Base-by-base conservation (phyloP, 2,888 invertebrate genomes). In the Mesorhabditis sp. region DNA sequence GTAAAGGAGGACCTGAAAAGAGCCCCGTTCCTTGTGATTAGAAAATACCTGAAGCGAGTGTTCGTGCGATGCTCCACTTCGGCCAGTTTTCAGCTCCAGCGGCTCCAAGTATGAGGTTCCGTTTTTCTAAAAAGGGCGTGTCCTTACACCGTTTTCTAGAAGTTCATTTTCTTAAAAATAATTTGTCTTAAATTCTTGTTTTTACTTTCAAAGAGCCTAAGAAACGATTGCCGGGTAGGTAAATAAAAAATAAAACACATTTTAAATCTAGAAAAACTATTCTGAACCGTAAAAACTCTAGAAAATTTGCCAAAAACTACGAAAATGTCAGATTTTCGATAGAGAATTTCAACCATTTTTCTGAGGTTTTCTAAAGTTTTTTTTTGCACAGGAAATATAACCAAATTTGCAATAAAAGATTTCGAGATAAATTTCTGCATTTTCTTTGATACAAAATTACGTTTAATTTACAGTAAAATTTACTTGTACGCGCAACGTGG, bases 81-180 rank as follows among this genome's bases (percentile, higher is more conserved):
- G 90, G 0, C 97, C 97, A 0, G 96, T 96, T 88, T 98, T 98
- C 77, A 98, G 86, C 87, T 98, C 98, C 5, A 98, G 86, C 0
- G 97, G 96, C 63, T 78, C 75, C 44, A 50, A 50, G n/a, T 50
- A 50, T 2, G 58, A 50, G n/a, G 7, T 50, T 0, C n/a, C 58
- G 58, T n/a, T n/a, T 50, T 50, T 50, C 10, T 62, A 6, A 1
- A n/a, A n/a, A 28, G 3, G 2, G 2, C 41, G 6, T 28, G 7
- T 15, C 3, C 2, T 62, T 62, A 28, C 6, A 62, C 63, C 15
- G 28, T 28, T 28, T 28, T n/a, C 6, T n/a, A 28, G 28, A 7
- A 13, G 28, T 28, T 28, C 28, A 28, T 28, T 28, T 28, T 28
- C 28, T 28, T 28, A 28, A 28, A 28, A 28, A 28, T 28, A 28